Conservation (phyloP, 1,140 invertebrate genomes). For the Drosophila pruinosa region DNA sequence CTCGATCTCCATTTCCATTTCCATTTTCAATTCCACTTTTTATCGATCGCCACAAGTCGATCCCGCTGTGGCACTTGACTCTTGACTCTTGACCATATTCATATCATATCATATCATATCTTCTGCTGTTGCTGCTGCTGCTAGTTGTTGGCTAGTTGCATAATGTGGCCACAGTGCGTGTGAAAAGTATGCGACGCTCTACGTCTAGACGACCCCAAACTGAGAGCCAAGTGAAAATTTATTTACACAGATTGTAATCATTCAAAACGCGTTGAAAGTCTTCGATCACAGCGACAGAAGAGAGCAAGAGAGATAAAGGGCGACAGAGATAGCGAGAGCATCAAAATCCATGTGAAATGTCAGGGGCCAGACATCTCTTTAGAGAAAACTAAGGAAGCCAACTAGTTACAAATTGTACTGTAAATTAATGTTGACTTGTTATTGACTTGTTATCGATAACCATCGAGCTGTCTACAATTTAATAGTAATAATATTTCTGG, state of each 20-base stretch:
- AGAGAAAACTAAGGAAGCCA: too few species aligned
- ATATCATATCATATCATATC: conserved; percentile 17
- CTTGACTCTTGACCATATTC: neutral
- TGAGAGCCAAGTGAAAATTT: conserved; percentile 26
- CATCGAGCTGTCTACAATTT: too few species aligned
- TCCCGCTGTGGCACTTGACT: conserved; percentile 13
- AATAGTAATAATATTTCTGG: too few species aligned
- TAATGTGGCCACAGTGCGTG: conserved; percentile 33
- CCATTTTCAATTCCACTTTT: neutral
- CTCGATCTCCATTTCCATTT: neutral
- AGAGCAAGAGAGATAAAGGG: neutral
- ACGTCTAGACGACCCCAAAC: conserved; percentile 21
- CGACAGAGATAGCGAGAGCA: neutral
- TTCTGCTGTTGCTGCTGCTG: neutral
- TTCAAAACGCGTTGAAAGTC: conserved; percentile 2
- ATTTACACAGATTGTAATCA: conserved; percentile 20
- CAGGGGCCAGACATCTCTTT: too few species aligned
- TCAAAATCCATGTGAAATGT: neutral
- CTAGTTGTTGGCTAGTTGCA: conserved; percentile 14
- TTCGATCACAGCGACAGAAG: neutral
- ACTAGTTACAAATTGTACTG: too few species aligned
- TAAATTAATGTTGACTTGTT: too few species aligned
- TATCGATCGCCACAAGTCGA: neutral
- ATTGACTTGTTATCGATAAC: too few species aligned
- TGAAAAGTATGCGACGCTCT: conserved; percentile 21